Conservation (phyloP, 2,888 invertebrate species). For the Melanophora roralis region DNA sequence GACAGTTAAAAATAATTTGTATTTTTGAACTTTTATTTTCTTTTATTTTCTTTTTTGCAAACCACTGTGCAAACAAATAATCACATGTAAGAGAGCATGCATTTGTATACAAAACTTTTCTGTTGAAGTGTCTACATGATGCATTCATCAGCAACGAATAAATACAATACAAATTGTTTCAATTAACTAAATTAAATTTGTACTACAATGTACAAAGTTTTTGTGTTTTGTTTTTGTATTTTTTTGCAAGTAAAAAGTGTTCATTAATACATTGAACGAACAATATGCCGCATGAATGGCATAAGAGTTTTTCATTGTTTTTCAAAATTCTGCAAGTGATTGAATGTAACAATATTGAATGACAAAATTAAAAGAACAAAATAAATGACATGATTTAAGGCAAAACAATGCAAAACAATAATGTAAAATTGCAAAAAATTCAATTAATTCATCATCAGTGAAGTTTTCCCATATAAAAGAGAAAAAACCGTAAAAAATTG, state of each 20-base stretch:
- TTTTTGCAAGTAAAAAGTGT: constrained; percentile 23
- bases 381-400: constrained; percentile 10
- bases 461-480: not conserved
- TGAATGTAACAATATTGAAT: constrained; percentile 51
- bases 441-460: constrained; percentile 15
- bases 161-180: constrained; percentile 73
- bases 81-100: not conserved
- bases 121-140: constrained; percentile 10
- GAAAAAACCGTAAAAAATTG: not conserved
- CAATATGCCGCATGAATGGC: constrained; percentile 15
- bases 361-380: constrained; percentile 10
- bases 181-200: constrained; percentile 77
- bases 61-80: constrained; percentile 5
- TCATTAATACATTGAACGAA: constrained; percentile 67
- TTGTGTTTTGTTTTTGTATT: not conserved
- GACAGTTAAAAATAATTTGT: too few species aligned
- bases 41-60: not conserved
- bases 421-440: not conserved
- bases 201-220: constrained; percentile 66
- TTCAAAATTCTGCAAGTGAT: constrained; percentile 47
- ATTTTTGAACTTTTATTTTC: not conserved
- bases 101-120: constrained; percentile 3
- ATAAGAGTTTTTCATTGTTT: constrained; percentile 37
- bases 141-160: constrained; percentile 24
- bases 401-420: not conserved